Evolutionary conservation across 2,113 vertebrate genomes (phyloP).

Genomic region (Oophaga pumilio): DNA sequence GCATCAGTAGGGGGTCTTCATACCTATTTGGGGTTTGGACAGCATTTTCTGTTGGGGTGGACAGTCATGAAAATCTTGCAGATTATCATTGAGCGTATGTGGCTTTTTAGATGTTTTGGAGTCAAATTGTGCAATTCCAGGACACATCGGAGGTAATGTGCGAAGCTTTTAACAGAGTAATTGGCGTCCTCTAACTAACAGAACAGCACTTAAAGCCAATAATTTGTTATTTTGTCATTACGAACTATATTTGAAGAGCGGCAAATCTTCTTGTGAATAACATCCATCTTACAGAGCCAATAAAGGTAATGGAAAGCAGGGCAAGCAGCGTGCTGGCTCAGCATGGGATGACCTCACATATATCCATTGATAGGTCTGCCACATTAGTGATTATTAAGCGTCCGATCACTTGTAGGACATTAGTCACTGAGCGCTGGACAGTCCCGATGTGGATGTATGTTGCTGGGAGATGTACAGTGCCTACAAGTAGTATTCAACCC

Average conservation of each 20-base stretch:
- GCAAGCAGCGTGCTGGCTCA: neutral
- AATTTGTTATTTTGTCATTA: slow-evolving; percentile 29
- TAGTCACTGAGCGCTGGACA: neutral
- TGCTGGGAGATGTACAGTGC: neutral
- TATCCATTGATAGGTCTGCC: slow-evolving; percentile 1
- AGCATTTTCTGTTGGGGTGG: neutral
- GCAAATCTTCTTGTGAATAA: neutral
- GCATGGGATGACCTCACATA: slow-evolving; percentile 3
- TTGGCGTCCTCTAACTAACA: slow-evolving; percentile 18
- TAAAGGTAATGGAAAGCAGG: slow-evolving; percentile 29
- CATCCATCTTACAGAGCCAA: slow-evolving; percentile 25
- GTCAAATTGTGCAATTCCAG: neutral
- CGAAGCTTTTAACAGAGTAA: slow-evolving; percentile 25
- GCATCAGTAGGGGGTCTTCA: neutral
- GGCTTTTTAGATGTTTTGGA: neutral
- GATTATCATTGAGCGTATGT: neutral
- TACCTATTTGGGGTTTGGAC: neutral
- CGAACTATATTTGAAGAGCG: neutral
- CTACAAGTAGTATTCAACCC: too few species aligned
- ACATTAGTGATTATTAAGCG: neutral
- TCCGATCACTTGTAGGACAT: neutral
- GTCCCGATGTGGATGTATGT: neutral
- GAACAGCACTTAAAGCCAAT: slow-evolving; percentile 20
- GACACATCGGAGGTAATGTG: neutral
- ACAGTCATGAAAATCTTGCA: neutral